Conservation (phyloP, 2,797 vertebrate genomes). For the Lepus oiostolus region DNA sequence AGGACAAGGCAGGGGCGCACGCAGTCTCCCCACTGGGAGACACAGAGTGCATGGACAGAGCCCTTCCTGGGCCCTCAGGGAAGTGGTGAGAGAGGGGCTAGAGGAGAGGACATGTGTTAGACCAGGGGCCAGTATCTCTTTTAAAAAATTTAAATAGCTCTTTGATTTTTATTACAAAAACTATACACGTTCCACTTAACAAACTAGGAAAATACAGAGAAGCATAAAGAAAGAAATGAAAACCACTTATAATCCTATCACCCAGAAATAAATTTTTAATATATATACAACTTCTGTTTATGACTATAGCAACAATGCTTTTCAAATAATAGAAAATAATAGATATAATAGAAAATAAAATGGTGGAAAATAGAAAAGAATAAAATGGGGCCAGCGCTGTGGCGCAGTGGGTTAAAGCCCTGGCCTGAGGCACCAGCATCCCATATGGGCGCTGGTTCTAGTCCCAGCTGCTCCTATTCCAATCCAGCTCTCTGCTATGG, state of each 20-base stretch:
- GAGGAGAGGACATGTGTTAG: background rate
- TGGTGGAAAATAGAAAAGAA: too few relatives aligned
- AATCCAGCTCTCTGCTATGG: too few relatives aligned
- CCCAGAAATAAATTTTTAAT: background rate
- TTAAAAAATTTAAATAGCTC: constrained; percentile 23
- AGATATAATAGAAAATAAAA: too few relatives aligned
- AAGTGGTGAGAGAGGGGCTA: background rate
- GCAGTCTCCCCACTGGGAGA: background rate
- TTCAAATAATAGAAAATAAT: constrained; percentile 37
- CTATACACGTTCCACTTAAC: background rate
- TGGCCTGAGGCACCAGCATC: too few relatives aligned
- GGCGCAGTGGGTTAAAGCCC: too few relatives aligned
- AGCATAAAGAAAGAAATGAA: constrained; percentile 59
- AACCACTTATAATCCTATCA: background rate
- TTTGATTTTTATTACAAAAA: constrained; percentile 41
- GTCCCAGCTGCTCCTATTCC: too few relatives aligned
- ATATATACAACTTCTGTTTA: constrained; percentile 21
- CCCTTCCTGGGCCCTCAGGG: background rate
- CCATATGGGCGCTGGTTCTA: too few relatives aligned
- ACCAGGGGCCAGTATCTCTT: background rate
- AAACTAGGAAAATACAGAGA: constrained; percentile 45
- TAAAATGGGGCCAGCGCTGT: too few relatives aligned
- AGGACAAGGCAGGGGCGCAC: background rate
- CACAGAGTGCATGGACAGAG: background rate
- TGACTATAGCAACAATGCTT: constrained; percentile 32